Conservation (phyloP, 2,797 vertebrate species). For the Euthynnus affinis region DNA sequence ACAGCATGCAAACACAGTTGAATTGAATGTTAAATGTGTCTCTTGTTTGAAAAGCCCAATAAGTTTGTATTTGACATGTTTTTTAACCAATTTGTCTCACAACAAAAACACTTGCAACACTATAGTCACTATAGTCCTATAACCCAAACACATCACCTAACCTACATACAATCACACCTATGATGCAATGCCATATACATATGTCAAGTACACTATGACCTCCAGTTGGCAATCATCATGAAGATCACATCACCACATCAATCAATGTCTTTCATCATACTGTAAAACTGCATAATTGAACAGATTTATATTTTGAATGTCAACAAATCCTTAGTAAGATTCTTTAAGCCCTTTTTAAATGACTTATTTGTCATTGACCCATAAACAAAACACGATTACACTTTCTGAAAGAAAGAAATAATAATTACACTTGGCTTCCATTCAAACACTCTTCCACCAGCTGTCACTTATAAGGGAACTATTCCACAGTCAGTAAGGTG, state of each 20-base stretch:
- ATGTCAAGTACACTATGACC: conserved; percentile 1
- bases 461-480: not conserved
- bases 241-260: not conserved
- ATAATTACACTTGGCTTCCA: not conserved
- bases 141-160: conserved; percentile 8
- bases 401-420: not conserved
- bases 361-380: not conserved
- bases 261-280: not conserved
- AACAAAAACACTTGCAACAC: not conserved
- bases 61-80: not conserved
- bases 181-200: conserved; percentile 5
- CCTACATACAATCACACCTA: not conserved
- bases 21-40: not conserved
- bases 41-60: not conserved
- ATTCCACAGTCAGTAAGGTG: not conserved
- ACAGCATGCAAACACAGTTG: not conserved
- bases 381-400: not conserved
- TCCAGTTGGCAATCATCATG: not conserved
- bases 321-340: not conserved
- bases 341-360: not conserved
- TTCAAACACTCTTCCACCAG: not conserved
- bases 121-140: too few relatives aligned
- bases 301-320: not conserved
- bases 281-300: not conserved
- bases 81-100: not conserved